Base-by-base conservation (phyloP, 2,113 vertebrate species). In the Hippocampus abdominalis region DNA sequence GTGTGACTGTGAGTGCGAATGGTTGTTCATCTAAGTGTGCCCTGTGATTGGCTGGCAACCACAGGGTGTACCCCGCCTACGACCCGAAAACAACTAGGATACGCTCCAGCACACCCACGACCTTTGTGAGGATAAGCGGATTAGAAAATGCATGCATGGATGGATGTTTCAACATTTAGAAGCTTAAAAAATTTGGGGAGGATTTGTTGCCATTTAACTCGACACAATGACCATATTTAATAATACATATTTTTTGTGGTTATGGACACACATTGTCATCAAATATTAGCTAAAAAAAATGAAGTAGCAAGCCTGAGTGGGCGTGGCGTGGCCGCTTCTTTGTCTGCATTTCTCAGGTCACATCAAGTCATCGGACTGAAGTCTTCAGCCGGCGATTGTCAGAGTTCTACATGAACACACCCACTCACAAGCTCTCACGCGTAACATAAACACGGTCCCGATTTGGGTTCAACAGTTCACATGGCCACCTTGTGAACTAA, bases 401-500 rank as follows among this genome's bases (percentile, higher is more conserved):
- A 79, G 60, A 77, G 77, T 51, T 16, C 67, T 72, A 15, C 4
- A 67, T 25, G 16, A 39, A 66, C 68, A 66, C 53, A 74, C 69
- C 69, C 66, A 25, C 71, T 62, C 36, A 25, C 25, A 64, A 56
- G 40, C 53, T 2, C 46, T 64, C 15, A 42, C 29, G 39, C 46
- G 61, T 32, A 44, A 32, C 62, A 75, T 68, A 69, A 67, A 40
- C 69, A 68, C 66, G 51, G 40, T 9, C 56, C 21, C 40, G 67
- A 61, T 75, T 36, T 23, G 69, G 71, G 83, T 89, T 89, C 81
- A 90, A 76, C 77, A 86, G 88, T 90, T 89, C 86, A 88, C 74
- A 80, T 70, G 61, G 74, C 82, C 80, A 86, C 85, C 85, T 85
- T 73, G 76, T 86, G 84, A 89, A 88, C 87, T 69, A 73, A 81